Percentiles rank a stretch among this genome's conserved stretches.
Conservation (phyloP, 2,888 invertebrate genomes). For the Eudasyphora cyanicolor region DNA sequence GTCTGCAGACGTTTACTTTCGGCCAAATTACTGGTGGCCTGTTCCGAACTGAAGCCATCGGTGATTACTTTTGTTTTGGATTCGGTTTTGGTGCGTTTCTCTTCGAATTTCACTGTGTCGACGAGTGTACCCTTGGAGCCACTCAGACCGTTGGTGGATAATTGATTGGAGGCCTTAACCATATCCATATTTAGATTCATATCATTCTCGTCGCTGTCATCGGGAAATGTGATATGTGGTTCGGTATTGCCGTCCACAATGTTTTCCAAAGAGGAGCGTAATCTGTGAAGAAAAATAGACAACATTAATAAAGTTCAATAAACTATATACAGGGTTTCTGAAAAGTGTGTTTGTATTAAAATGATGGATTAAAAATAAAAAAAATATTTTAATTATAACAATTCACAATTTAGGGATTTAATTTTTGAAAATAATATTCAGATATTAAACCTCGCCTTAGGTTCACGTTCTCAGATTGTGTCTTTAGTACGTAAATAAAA, state of each 20-base stretch:
- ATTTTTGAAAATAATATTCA: too few species aligned
- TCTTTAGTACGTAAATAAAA: too few species aligned
- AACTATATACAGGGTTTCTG: slow-evolving; percentile 69
- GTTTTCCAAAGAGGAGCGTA: slow-evolving; percentile 89
- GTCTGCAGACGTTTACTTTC: slow-evolving; percentile 89
- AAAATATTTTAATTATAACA: too few species aligned
- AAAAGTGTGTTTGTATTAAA: neutral
- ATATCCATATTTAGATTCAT: slow-evolving; percentile 75
- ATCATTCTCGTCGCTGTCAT: slow-evolving; percentile 85
- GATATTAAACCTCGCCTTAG: too few species aligned
- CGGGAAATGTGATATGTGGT: slow-evolving; percentile 90
- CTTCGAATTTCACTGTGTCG: slow-evolving; percentile 90
- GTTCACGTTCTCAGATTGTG: too few species aligned
- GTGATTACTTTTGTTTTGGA: slow-evolving; percentile 89
- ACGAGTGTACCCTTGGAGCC: slow-evolving; percentile 77
- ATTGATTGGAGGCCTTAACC: slow-evolving; percentile 78
- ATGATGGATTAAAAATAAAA: neutral
- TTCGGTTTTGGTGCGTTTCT: slow-evolving; percentile 90
- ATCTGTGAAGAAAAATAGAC: slow-evolving; percentile 76
- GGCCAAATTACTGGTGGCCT: slow-evolving; percentile 85
- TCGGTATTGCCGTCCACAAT: slow-evolving; percentile 85
- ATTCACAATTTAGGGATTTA: too few species aligned
- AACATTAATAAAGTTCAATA: slow-evolving; percentile 4
- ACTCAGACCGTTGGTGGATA: slow-evolving; percentile 76
- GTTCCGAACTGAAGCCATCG: slow-evolving; percentile 90